Conservation (phyloP, 2,797 vertebrate genomes). For the Notolabrus celidotus region DNA sequence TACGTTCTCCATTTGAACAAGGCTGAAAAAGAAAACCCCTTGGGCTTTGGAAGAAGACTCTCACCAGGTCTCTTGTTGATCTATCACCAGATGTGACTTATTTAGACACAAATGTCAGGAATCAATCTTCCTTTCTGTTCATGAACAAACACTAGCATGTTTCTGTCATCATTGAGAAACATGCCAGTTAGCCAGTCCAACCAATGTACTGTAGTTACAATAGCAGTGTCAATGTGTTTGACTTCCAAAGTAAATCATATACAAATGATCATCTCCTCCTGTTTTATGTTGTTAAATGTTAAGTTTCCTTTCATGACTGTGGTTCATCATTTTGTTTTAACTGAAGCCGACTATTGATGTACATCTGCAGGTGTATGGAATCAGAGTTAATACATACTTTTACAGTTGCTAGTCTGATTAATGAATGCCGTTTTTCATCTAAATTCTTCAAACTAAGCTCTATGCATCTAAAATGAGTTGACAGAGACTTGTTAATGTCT, state of each 20-base stretch:
- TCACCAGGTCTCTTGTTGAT: neutral
- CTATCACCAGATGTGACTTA: too few relatives aligned
- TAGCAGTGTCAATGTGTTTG: neutral
- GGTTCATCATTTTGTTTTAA: constrained; percentile 61
- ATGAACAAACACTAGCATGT: neutral
- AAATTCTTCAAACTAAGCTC: constrained; percentile 50
- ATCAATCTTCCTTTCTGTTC: too few relatives aligned
- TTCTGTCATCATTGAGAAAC: too few relatives aligned
- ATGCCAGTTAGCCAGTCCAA: neutral
- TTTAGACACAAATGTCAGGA: too few relatives aligned
- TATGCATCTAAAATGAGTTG: constrained; percentile 32
- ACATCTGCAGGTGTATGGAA: constrained; percentile 46
- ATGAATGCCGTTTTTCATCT: constrained; percentile 57
- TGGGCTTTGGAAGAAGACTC: neutral
- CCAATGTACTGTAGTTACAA: constrained; percentile 14
- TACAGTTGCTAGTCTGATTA: constrained; percentile 39
- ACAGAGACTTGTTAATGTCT: constrained; percentile 50
- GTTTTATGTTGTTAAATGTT: constrained; percentile 30
- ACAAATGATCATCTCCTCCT: neutral
- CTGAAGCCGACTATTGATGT: constrained; percentile 39
- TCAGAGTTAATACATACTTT: constrained; percentile 49
- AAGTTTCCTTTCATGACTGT: constrained; percentile 45
- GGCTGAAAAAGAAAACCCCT: neutral
- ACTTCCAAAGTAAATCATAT: neutral
- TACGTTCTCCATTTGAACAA: neutral